phyloP scores from a whole-genome alignment of 1,140 invertebrate species.

The Nephila pilipes region DNA sequence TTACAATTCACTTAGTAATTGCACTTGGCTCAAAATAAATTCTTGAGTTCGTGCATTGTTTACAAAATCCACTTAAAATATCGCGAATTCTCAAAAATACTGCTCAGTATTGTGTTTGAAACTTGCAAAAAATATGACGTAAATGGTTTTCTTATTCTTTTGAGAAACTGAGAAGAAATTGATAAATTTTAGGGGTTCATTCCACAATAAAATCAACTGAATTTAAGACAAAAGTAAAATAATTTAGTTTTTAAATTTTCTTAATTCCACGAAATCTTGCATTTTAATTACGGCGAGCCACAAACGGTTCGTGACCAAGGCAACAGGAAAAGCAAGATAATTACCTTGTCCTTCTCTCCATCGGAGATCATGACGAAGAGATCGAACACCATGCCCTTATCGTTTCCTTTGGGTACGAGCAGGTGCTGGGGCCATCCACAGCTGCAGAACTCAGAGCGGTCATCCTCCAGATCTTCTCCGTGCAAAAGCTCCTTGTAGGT shows the following conservation, averaged over 20 bases:
- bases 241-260: neutral
- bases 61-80: too few species aligned
- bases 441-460: conserved; percentile 82
- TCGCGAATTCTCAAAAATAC: too few species aligned
- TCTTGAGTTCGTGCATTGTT: too few species aligned
- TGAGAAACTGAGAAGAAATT: too few species aligned
- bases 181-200: too few species aligned
- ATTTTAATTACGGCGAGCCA: neutral
- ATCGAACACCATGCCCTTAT: conserved; percentile 86
- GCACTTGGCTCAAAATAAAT: too few species aligned
- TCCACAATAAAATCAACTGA: too few species aligned
- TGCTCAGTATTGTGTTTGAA: too few species aligned
- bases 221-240: too few species aligned
- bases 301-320: neutral
- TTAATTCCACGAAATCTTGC: neutral
- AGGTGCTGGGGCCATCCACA: conserved; percentile 86
- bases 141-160: too few species aligned
- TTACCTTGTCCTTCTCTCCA: conserved; percentile 85
- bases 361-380: conserved; percentile 92
- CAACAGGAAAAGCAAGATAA: neutral
- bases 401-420: conserved; percentile 88
- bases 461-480: conserved; percentile 35
- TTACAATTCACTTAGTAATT: too few species aligned
- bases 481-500: conserved; percentile 83
- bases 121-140: too few species aligned